Percentiles rank a stretch among this genome's conserved stretches.
Conservation (phyloP, 1,140 invertebrate species). For the Pantala flavescens region DNA sequence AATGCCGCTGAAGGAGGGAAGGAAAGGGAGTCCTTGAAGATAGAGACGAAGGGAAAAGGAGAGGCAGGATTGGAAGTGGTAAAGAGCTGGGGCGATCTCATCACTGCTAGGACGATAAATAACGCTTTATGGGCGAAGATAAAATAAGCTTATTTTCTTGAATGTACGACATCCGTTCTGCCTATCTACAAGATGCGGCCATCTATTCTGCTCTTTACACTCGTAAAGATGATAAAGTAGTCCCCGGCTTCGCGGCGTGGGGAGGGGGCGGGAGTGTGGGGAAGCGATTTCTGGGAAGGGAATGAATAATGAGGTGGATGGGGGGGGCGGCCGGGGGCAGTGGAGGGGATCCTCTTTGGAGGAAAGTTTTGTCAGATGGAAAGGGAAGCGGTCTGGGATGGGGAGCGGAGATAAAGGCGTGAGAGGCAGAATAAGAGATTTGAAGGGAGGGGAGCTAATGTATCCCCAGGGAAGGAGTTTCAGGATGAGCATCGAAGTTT, state of each 20-base stretch:
- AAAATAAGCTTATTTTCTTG: slow-evolving; percentile 33
- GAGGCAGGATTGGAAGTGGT: background rate
- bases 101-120: slow-evolving; percentile 27
- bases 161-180: slow-evolving; percentile 33
- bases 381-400: background rate
- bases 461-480: background rate
- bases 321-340: background rate
- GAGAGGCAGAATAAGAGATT: background rate
- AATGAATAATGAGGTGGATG: background rate
- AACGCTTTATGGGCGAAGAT: slow-evolving; percentile 31
- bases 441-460: background rate
- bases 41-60: background rate
- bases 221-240: slow-evolving; percentile 27
- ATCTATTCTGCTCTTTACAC: slow-evolving; percentile 27
- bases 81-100: slow-evolving; percentile 20
- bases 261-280: background rate
- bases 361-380: slow-evolving; percentile 1
- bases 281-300: background rate
- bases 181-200: slow-evolving; percentile 31
- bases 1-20: background rate
- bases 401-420: background rate
- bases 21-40: background rate
- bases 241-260: slow-evolving; percentile 16
- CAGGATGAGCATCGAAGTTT: background rate
- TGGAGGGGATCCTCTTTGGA: background rate